phyloP scores from a whole-genome alignment of 1,140 invertebrate species.

The Armadillidium nasatum region DNA sequence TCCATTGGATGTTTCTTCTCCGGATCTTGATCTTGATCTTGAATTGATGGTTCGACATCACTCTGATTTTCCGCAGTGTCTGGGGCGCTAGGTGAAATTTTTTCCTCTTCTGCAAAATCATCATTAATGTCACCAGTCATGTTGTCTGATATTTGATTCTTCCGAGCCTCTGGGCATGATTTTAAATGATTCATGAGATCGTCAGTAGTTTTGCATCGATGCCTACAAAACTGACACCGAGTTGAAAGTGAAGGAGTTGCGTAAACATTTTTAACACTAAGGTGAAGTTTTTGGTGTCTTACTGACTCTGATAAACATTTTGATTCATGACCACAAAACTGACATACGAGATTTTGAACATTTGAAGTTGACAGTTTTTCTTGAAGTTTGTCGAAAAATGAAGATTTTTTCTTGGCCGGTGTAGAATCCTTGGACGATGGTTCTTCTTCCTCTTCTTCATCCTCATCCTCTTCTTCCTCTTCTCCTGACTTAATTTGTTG shows the following conservation, averaged over 20 bases:
- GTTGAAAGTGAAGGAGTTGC: constrained; percentile 53
- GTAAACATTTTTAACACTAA: constrained; percentile 50
- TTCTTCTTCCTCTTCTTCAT: constrained; percentile 28
- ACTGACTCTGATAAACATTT: constrained; percentile 77
- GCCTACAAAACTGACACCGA: constrained; percentile 77
- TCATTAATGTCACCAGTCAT: constrained; percentile 48
- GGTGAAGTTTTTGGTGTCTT: constrained; percentile 66
- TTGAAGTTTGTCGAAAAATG: constrained; percentile 76
- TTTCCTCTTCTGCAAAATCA: constrained; percentile 47
- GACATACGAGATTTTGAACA: constrained; percentile 58
- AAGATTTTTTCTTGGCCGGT: constrained; percentile 62
- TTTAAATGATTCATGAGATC: constrained; percentile 69
- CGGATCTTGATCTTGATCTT: constrained; percentile 30
- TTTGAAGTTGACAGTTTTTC: constrained; percentile 59
- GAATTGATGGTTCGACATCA: constrained; percentile 38
- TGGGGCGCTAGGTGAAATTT: background rate
- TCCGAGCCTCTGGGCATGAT: constrained; percentile 55
- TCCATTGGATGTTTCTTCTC: constrained; percentile 63
- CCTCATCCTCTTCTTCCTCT: background rate
- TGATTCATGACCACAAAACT: constrained; percentile 69
- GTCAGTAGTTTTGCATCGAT: constrained; percentile 72
- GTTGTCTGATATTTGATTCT: constrained; percentile 42
- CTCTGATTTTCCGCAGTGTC: constrained; percentile 16
- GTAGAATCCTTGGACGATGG: constrained; percentile 32
- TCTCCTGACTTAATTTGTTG: background rate